Percentiles rank a stretch among this genome's conserved stretches.
Evolutionary conservation across 2,888 invertebrate genomes (phyloP).

Genomic region (Rhamnusium bicolor): DNA sequence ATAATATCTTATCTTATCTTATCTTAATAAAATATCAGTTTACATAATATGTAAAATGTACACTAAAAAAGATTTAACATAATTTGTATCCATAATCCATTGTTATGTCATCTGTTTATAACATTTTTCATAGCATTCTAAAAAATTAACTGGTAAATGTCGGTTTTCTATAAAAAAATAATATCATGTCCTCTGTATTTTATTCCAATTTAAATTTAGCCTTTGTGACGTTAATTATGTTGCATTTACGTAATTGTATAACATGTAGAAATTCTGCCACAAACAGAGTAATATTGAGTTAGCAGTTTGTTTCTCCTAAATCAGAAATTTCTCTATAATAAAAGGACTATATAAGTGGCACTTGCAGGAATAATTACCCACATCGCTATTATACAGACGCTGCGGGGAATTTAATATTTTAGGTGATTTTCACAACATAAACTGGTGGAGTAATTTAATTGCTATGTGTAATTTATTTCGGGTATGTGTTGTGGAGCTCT

Average conservation of each 20-base stretch:
- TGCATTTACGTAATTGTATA: constrained; percentile 14
- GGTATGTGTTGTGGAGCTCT: not conserved
- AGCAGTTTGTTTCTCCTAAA: constrained; percentile 24
- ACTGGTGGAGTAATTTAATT: constrained; percentile 22
- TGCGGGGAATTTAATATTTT: constrained; percentile 32
- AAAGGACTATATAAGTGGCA: constrained; percentile 25
- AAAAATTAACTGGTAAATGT: not conserved
- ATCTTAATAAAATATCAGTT: too few relatives aligned
- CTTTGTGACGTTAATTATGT: constrained; percentile 13
- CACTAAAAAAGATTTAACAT: too few relatives aligned
- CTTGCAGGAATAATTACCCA: constrained; percentile 25
- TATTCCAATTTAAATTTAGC: not conserved
- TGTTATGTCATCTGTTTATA: too few relatives aligned
- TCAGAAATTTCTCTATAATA: constrained; percentile 20
- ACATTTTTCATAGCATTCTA: too few relatives aligned
- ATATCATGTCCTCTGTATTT: not conserved
- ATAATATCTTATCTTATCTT: too few relatives aligned
- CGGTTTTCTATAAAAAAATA: not conserved
- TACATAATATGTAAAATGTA: too few relatives aligned
- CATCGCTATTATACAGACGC: constrained; percentile 17
- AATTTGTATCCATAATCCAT: too few relatives aligned
- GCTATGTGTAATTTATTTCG: constrained; percentile 22
- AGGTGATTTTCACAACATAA: constrained; percentile 26
- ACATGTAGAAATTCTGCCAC: constrained; percentile 6
- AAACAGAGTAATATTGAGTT: constrained; percentile 21